These are phyloP conservation scores for Bimastos eiseni DNA, from an alignment of 2,888 invertebrate species.

Conservation along the genomic window DNA sequence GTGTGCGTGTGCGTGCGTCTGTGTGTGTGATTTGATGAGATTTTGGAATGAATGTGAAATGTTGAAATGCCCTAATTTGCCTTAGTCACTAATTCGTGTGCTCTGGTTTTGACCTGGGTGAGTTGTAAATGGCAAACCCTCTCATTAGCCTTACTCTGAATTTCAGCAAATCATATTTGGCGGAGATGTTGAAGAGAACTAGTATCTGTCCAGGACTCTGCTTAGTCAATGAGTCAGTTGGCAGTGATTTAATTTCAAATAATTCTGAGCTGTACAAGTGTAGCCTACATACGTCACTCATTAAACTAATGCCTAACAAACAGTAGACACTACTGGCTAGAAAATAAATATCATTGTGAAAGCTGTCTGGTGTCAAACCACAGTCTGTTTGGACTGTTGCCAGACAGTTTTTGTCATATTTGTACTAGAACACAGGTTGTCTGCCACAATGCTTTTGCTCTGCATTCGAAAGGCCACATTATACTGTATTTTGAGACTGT, in stretches of 20 bases:
- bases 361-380: neutral
- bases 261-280: neutral
- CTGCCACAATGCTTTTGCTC: too few species aligned
- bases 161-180: neutral
- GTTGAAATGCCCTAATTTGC: neutral
- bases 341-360: neutral
- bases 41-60: neutral
- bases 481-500: neutral
- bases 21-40: neutral
- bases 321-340: neutral
- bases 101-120: neutral
- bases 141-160: neutral
- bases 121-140: neutral
- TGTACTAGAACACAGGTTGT: too few species aligned
- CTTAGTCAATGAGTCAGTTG: neutral
- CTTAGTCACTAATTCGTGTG: neutral
- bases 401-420: too few species aligned
- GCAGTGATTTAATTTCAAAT: neutral
- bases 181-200: neutral
- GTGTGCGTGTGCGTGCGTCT: too few species aligned
- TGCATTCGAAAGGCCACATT: neutral
- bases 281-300: too few species aligned
- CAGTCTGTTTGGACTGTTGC: too few species aligned
- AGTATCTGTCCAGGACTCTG: neutral
- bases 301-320: neutral